These are phyloP conservation scores for Siniperca chuatsi DNA, from an alignment of 2,113 vertebrate genomes.

Conservation along the genomic window DNA sequence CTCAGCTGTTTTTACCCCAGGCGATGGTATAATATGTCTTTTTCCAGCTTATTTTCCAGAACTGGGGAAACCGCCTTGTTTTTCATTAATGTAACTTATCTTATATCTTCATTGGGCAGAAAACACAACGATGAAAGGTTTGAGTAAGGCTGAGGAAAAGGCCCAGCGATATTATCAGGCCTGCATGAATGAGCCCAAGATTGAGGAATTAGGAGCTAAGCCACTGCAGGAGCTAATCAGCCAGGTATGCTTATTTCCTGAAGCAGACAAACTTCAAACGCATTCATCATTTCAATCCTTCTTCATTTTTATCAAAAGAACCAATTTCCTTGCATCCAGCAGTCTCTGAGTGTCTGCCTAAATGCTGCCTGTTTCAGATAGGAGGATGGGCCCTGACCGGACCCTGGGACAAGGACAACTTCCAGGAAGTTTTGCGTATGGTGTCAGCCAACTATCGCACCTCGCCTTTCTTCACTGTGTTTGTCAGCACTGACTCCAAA, in stretches of 20 bases:
- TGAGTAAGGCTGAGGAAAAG: conserved; percentile 91
- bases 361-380: conserved; percentile 80
- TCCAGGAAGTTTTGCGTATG: conserved; percentile 89
- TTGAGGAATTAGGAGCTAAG: conserved; percentile 89
- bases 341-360: conserved; percentile 4
- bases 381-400: conserved; percentile 94
- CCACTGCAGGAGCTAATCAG: conserved; percentile 91
- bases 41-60: not conserved
- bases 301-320: not conserved
- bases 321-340: not conserved
- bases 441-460: conserved; percentile 90
- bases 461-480: conserved; percentile 95
- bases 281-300: not conserved
- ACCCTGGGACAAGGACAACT: conserved; percentile 88
- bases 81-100: conserved; percentile 3
- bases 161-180: conserved; percentile 93
- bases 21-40: not conserved
- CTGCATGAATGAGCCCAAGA: conserved; percentile 96
- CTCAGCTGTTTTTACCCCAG: not conserved
- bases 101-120: conserved; percentile 78
- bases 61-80: not conserved
- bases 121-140: conserved; percentile 87
- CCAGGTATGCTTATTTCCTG: conserved; percentile 82
- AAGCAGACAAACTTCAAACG: conserved; percentile 9
- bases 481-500: conserved; percentile 94